Evolutionary conservation across 2,888 invertebrate genomes (phyloP).

Genomic region (Eurytoma californica): DNA sequence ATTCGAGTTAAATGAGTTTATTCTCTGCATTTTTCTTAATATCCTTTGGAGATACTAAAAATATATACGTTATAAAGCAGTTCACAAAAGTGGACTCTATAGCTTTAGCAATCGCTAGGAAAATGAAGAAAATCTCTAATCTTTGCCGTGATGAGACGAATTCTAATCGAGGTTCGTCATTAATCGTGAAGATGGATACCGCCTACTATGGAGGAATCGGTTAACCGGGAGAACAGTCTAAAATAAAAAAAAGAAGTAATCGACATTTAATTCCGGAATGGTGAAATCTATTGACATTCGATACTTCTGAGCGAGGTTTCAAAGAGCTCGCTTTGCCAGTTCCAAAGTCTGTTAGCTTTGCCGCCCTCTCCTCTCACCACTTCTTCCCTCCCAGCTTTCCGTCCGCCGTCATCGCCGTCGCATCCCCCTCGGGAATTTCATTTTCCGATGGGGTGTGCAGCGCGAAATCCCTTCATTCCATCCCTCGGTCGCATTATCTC

Average conservation of each 20-base stretch:
- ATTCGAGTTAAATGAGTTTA: too few relatives aligned
- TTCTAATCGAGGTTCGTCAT: background rate
- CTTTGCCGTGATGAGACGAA: too few relatives aligned
- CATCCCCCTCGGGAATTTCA: slow-evolving; percentile 40
- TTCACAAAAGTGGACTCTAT: too few relatives aligned
- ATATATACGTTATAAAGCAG: too few relatives aligned
- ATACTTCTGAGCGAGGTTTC: slow-evolving; percentile 42
- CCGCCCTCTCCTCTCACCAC: background rate
- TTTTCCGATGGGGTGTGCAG: slow-evolving; percentile 30
- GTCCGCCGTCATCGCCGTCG: slow-evolving; percentile 12
- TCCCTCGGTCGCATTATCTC: slow-evolving; percentile 26
- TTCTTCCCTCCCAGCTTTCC: slow-evolving; percentile 22
- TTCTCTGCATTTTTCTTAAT: too few relatives aligned
- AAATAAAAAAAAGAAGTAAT: slow-evolving; percentile 30
- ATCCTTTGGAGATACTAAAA: too few relatives aligned
- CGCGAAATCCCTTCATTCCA: slow-evolving; percentile 28
- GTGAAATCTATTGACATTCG: slow-evolving; percentile 50
- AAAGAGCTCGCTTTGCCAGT: slow-evolving; percentile 36
- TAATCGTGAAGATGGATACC: background rate
- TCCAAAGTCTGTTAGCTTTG: slow-evolving; percentile 34
- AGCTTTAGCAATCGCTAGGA: background rate
- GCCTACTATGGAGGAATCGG: background rate
- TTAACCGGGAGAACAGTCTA: background rate
- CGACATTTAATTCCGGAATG: slow-evolving; percentile 49
- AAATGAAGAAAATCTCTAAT: background rate